Evolutionary conservation across 2,888 invertebrate species (phyloP), one percentile per base, ranked within the genome.

Genomic region (Philhelius pedissequus): DNA sequence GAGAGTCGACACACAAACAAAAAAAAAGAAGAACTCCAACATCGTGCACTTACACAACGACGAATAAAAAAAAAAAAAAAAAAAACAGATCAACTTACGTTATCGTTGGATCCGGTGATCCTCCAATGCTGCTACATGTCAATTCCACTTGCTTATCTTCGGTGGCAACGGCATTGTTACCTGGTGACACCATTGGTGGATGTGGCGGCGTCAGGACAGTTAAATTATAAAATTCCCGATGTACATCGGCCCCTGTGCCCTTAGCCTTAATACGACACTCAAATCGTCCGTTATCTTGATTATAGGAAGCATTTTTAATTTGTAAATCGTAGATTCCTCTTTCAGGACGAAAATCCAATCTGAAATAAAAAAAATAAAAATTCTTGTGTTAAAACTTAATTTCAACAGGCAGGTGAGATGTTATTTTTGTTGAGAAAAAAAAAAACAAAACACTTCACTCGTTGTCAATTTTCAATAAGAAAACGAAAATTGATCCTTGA

Each of bases 201-300:
- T 96, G 95, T 0, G 98, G 98, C 64, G 95, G 94, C 40, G 97
- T 96, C 77, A 98, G 93, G 75, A 98, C 97, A 32, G 97, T 97
- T 88, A 98, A 93, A 86, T 95, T 94, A 90, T 97, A 95, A 81
- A 94, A 94, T 92, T 97, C 96, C 87, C 96, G 95, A 92, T 97
- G 97, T 88, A 97, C 93, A 91, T 96, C 96, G 84, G 94, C 94
- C 50, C 97, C 97, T 27, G 96, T 96, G 87, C 96, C 97, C 88
- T 94, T 95, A 84, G 94, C 97, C 93, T 95, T 97, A 89, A 96
- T 95, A 88, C 95, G 95, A 92, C 98, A 98, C 92, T 97, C 97
- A 93, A 97, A 98, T 89, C 95, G 94, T 69, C 97, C 98, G 92
- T 97, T 97, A 93, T 97, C 98, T 20, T 96, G 94, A 90, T 95